Base-by-base conservation (phyloP, 2,113 vertebrate species). In the Tautogolabrus adspersus region DNA sequence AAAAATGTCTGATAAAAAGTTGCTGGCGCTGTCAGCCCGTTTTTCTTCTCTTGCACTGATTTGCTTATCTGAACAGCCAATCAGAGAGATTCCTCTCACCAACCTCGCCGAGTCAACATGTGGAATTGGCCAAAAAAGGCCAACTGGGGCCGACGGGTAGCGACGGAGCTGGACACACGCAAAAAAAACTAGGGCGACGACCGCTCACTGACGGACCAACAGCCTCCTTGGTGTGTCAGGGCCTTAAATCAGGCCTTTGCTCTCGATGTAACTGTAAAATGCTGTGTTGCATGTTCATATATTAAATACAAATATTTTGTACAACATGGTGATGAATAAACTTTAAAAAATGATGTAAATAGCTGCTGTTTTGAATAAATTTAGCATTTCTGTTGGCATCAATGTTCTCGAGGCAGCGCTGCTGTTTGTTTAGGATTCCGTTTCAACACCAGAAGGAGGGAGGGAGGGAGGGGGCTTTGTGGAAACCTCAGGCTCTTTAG, bases 401-500 rank as follows among this genome's bases (percentile, higher is more conserved):
- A 56, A n/a, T 77, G 47, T 55, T 85, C 60, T 84, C 12, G 3
- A 38, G 34, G 42, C 64, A 49, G 23, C 11, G 38, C n/a, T 10
- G 18, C 42, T 83, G 76, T 82, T 87, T 90, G 73, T 84, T 84
- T 78, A 68, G 81, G 68, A 76, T 85, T 68, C 65, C 62, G 19
- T 60, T 79, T 60, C 72, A 78, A 64, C 82, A 51, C 58, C 51
- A 23, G 21, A 57, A 76, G 60, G 57, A 79, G 68, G 75, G 46
- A 6, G 26, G 26, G 26, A 26, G 26, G 26, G 38, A 40, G 75
- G 77, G 63, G 72, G 79, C 65, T 87, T 70, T 79, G 30, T 34
- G 66, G 69, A 88, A 87, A 91, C 83, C 81, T 57, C 42, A 49
- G 87, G 89, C 87, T 87, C 77, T 86, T 83, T 78, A 89, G 81